Base-by-base conservation (phyloP, 1,140 invertebrate genomes). In the Drosophila nigromelanica region DNA sequence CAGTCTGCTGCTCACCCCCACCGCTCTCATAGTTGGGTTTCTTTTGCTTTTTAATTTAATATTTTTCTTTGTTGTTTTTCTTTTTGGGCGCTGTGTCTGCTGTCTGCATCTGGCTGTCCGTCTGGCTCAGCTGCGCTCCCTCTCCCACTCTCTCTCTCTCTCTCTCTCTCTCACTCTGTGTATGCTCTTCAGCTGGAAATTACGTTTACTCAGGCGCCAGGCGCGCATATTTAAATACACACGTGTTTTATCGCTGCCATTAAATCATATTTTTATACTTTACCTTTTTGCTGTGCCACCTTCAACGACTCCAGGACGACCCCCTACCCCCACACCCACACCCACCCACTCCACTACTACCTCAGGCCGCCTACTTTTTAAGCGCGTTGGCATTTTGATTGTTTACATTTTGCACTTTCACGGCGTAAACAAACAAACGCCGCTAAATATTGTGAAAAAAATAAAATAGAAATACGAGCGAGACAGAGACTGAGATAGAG, bases 241-340 rank as follows among this genome's bases (percentile, higher is more conserved):
- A 91, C 90, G 90, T 91, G 90, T 90, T 91, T 90, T 91, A 91
- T 91, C 90, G 81, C 90, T 78, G 79, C 81, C 89, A 91, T 90
- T 91, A 91, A 91, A 91, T 91, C 90, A 91, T 91, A 89, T 91
- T 91, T 83, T 89, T 91, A 90, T 85, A 90, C 86, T 91, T 87
- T 90, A 90, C 85, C 80, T 86, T 80, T 73, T 77, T 67, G 50
- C 83, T 75, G 68, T 72, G 69, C 62, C 69, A 72, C 69, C 69
- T 72, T 72, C 47, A 72, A 59, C 70, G 62, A 70, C 69, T 72
- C 48, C 63, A 70, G 47, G 27, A 27, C 7, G 0, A 42, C 67
- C 51, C 55, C 42, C 39, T n/a, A 21, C 48, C 45, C 74, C n/a
- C n/a, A n/a, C n/a, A n/a, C 8, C 58, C 27, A 18, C 45, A 11